These are phyloP conservation scores for Acropternis orthonyx DNA, from an alignment of 2,797 vertebrate genomes.

Conservation along the genomic window DNA sequence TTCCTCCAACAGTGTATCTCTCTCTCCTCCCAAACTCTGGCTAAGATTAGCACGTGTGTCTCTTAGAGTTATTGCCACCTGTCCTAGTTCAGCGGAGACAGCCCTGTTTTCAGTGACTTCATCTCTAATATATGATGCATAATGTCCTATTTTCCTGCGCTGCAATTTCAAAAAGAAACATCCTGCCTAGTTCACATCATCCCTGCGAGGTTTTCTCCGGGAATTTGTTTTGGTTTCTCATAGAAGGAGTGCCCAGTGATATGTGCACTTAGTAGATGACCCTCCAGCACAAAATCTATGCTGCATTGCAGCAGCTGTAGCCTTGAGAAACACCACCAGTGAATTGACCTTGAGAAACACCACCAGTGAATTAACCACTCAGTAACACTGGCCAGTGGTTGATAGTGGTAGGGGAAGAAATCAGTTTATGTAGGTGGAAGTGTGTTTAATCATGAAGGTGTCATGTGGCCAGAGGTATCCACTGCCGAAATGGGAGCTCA, in stretches of 20 bases:
- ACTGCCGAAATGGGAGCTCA: background rate
- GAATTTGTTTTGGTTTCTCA: background rate
- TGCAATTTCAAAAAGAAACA: background rate
- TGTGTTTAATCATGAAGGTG: background rate
- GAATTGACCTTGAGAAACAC: background rate
- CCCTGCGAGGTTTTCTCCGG: background rate
- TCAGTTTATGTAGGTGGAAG: background rate
- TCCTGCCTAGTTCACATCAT: background rate
- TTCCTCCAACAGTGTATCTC: slow-evolving; percentile 37
- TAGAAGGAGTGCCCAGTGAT: background rate
- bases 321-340: background rate
- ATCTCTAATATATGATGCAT: slow-evolving; percentile 38
- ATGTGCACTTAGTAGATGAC: background rate
- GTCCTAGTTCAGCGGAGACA: slow-evolving; percentile 64
- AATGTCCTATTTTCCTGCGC: slow-evolving; percentile 56
- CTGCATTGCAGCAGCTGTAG: background rate
- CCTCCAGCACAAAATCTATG: background rate
- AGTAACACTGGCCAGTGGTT: background rate
- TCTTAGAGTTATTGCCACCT: slow-evolving; percentile 63
- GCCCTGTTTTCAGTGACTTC: slow-evolving; percentile 48
- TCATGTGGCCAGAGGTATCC: background rate
- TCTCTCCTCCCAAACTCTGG: slow-evolving; percentile 45
- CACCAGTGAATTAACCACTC: background rate
- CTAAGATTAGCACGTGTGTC: slow-evolving; percentile 63
- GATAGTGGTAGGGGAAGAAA: background rate